Evolutionary conservation across 1,140 invertebrate genomes (phyloP).

Genomic region (Pararge aegeria): DNA sequence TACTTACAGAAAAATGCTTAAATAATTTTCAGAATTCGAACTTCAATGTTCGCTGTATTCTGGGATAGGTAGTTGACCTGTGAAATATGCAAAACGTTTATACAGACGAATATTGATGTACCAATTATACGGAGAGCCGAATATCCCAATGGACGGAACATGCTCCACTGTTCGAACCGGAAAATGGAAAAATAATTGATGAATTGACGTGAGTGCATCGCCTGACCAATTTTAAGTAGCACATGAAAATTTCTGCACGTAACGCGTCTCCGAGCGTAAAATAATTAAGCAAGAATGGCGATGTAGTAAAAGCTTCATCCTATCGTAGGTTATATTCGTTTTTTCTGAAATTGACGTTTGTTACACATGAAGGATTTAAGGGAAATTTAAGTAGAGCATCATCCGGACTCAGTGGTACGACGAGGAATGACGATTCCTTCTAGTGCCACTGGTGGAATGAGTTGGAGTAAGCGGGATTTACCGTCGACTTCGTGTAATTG

Average conservation of each 20-base stretch:
- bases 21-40: background rate
- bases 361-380: too few species aligned
- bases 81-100: slow-evolving; percentile 42
- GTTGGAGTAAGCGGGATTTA: too few species aligned
- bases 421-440: too few species aligned
- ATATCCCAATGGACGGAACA: slow-evolving; percentile 24
- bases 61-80: slow-evolving; percentile 11
- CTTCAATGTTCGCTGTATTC: background rate
- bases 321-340: too few species aligned
- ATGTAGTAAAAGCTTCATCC: background rate
- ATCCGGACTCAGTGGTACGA: too few species aligned
- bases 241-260: slow-evolving; percentile 29
- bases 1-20: background rate
- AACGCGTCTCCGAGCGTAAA: background rate
- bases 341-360: too few species aligned
- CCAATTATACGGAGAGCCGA: slow-evolving; percentile 41
- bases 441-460: too few species aligned
- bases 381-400: too few species aligned
- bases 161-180: slow-evolving; percentile 6
- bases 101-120: slow-evolving; percentile 44
- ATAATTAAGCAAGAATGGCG: background rate
- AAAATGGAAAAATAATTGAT: slow-evolving; percentile 47
- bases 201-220: slow-evolving; percentile 37
- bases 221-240: slow-evolving; percentile 36
- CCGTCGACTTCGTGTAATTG: too few species aligned